Percentiles rank a stretch among this genome's conserved stretches.
phyloP scores from a whole-genome alignment of 2,113 vertebrate species.

The Sinosuthora webbiana region DNA sequence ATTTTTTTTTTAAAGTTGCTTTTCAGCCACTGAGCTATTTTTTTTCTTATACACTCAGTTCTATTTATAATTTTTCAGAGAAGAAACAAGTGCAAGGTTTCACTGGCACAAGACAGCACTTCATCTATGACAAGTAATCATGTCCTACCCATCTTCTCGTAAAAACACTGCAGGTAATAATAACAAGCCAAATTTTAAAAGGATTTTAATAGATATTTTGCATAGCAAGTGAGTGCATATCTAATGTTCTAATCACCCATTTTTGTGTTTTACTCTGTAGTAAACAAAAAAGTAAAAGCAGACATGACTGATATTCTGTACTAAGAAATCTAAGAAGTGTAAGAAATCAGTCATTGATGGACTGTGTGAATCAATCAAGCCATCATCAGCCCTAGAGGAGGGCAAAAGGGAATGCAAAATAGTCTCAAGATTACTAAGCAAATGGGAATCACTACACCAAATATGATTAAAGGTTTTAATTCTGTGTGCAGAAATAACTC shows the following conservation, averaged over 20 bases:
- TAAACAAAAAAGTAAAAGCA: background rate
- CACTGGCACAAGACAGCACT: background rate
- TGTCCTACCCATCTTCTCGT: background rate
- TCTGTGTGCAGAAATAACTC: conserved; percentile 44
- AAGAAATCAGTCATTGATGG: background rate
- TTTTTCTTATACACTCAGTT: conserved; percentile 38
- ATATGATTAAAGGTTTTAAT: conserved; percentile 48
- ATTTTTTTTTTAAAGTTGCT: conserved; percentile 71
- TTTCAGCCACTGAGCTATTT: conserved; percentile 54
- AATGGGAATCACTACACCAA: conserved; percentile 43
- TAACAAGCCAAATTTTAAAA: background rate
- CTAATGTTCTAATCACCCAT: background rate
- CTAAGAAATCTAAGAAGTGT: background rate
- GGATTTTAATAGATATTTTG: background rate
- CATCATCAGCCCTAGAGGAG: background rate
- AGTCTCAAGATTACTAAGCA: background rate
- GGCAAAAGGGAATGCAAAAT: background rate
- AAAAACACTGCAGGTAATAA: conserved; percentile 7
- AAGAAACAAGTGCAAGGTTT: conserved; percentile 36
- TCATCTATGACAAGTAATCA: conserved; percentile 47
- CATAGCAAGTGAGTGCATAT: background rate
- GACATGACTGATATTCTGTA: background rate
- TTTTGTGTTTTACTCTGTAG: background rate
- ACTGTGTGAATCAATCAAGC: background rate
- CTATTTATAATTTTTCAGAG: conserved; percentile 56